Percentiles rank a stretch among this genome's conserved stretches.
Conservation (phyloP, 2,113 vertebrate species). For the Hippopotamus amphibius region DNA sequence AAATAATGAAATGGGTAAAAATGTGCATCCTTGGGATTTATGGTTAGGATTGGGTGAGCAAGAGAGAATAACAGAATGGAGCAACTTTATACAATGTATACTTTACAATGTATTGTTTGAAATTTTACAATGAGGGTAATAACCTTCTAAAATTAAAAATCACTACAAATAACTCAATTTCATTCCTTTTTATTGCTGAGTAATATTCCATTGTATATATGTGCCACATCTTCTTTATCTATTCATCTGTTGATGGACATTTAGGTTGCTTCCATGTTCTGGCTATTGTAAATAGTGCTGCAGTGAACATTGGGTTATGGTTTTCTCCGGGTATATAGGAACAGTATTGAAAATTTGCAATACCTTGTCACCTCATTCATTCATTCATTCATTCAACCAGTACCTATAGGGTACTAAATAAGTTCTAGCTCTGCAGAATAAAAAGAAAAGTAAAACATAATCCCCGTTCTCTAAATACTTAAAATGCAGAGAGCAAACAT, state of each 20-base stretch:
- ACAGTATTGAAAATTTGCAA: not conserved
- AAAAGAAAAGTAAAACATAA: not conserved
- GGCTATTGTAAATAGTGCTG: no score
- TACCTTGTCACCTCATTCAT: conserved; percentile 20
- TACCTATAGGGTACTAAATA: not conserved
- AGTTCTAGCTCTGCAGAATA: not conserved
- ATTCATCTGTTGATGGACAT: no score
- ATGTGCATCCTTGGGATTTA: not conserved
- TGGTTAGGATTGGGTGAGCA: not conserved
- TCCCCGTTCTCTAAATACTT: not conserved
- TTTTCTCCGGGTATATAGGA: not conserved
- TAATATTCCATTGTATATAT: no score
- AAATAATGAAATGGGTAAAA: not conserved
- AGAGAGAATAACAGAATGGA: not conserved
- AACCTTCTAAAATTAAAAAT: not conserved
- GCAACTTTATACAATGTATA: not conserved
- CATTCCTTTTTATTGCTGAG: no score
- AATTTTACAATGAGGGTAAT: not conserved
- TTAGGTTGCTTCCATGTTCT: no score
- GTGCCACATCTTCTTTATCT: no score
- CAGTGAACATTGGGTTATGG: no score
- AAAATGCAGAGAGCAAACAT: not conserved
- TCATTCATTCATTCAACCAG: not conserved
- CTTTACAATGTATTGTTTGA: not conserved
- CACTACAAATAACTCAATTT: not conserved